Evolutionary conservation across 2,888 invertebrate genomes (phyloP).

Genomic region (Cantharis rustica): DNA sequence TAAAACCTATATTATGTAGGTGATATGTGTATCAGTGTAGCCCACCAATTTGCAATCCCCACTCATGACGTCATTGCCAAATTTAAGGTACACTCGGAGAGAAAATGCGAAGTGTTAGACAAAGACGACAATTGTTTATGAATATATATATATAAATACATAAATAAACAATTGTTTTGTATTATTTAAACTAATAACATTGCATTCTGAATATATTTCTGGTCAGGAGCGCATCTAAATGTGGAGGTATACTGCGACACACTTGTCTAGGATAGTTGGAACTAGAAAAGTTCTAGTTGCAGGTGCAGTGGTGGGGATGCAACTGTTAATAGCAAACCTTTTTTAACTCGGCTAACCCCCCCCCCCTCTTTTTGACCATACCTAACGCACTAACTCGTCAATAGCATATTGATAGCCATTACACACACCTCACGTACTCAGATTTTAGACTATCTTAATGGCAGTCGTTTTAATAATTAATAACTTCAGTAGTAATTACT

Average conservation of each 20-base stretch:
- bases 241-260: conserved; percentile 36
- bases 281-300: conserved; percentile 11
- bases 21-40: background rate
- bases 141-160: conserved; percentile 42
- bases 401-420: background rate
- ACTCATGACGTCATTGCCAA: conserved; percentile 32
- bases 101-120: conserved; percentile 20
- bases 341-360: background rate
- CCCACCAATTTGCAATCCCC: conserved; percentile 28
- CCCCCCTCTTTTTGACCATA: background rate
- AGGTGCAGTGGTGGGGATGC: conserved; percentile 23
- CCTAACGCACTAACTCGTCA: background rate
- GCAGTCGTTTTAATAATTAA: background rate
- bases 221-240: conserved; percentile 47
- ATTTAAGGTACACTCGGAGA: conserved; percentile 20
- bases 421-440: background rate
- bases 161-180: conserved; percentile 53
- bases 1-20: background rate
- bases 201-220: conserved; percentile 57
- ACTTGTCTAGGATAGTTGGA: conserved; percentile 43
- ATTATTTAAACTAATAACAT: conserved; percentile 57
- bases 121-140: conserved; percentile 30
- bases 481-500: background rate
- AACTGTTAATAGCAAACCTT: background rate
- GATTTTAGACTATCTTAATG: background rate